Evolutionary conservation across 2,113 vertebrate species (phyloP).

Genomic region (Cinclus mexicanus): DNA sequence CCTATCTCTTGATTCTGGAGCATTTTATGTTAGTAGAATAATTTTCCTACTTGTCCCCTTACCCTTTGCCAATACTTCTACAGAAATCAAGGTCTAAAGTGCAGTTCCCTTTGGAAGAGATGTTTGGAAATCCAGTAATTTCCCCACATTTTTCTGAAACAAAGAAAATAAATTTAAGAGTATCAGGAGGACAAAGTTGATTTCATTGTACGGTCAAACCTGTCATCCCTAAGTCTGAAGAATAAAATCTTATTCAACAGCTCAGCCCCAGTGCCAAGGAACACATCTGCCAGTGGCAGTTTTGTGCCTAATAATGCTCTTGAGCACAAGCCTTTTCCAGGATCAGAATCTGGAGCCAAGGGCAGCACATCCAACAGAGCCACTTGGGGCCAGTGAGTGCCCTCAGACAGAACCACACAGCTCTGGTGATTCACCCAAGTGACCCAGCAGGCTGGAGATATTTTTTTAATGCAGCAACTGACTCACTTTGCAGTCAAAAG

Average conservation of each 20-base stretch:
- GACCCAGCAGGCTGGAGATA: neutral
- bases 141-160: neutral
- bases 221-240: neutral
- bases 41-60: neutral
- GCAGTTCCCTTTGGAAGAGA: neutral
- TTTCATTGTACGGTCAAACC: neutral
- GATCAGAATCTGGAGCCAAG: neutral
- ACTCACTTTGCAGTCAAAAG: neutral
- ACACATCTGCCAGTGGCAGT: neutral
- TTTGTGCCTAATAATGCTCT: neutral
- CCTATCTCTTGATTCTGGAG: neutral
- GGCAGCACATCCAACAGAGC: neutral
- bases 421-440: neutral
- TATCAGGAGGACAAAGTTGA: neutral
- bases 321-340: neutral
- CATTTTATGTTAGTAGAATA: neutral
- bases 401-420: neutral
- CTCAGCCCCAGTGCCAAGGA: neutral
- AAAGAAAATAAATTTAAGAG: neutral
- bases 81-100: neutral
- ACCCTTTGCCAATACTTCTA: neutral
- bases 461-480: rapidly evolving
- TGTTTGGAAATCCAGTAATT: neutral
- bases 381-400: neutral
- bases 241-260: neutral